Base-by-base conservation (phyloP, 1,140 invertebrate genomes). In the Scaptomyza montana region DNA sequence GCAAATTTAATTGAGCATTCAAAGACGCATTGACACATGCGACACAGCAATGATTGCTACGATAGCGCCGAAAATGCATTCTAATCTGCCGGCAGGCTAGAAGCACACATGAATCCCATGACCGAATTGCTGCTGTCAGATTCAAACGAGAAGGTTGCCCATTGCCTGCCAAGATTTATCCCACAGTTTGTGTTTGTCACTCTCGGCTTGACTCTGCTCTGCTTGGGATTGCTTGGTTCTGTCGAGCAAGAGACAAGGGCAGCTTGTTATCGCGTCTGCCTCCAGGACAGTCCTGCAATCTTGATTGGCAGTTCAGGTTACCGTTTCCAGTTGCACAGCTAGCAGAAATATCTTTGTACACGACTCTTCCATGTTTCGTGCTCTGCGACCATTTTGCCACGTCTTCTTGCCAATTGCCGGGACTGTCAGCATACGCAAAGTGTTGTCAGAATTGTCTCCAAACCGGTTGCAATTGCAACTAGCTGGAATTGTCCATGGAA, bases 1-100 rank as follows among this genome's bases (percentile, higher is more conserved):
- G 51, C 62, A 87, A 87, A 84, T 89, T 89, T 89, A 89, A 89
- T 89, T 89, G 84, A 89, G 85, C 84, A 89, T 89, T 89, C 79
- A 89, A 80, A 80, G 74, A 78, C 73, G 79, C 84, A 89, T 67
- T 78, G 84, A 72, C 84, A 87, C 76, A 75, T 76, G 77, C 74
- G 74, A 85, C 65, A 74, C 33, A 36, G 8, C 33, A 9, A 36
- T 8, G 33, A 36, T 36, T 36, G 49, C 56, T 46, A 33, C 28
- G 53, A 47, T 62, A 55, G 13, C 60, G 61, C 45, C 79, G 57
- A 78, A 59, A 53, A 51, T 61, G 46, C 65, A 57, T 47, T 8
- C 28, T 57, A 63, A 56, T 61, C 13, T 39, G 25, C 45, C 41
- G 51, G 25, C 51, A 41, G 51, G 9, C 33, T 46, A 63, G 19